Base-by-base conservation (phyloP, 2,113 vertebrate genomes). In the Cyanoderma ruficeps region DNA sequence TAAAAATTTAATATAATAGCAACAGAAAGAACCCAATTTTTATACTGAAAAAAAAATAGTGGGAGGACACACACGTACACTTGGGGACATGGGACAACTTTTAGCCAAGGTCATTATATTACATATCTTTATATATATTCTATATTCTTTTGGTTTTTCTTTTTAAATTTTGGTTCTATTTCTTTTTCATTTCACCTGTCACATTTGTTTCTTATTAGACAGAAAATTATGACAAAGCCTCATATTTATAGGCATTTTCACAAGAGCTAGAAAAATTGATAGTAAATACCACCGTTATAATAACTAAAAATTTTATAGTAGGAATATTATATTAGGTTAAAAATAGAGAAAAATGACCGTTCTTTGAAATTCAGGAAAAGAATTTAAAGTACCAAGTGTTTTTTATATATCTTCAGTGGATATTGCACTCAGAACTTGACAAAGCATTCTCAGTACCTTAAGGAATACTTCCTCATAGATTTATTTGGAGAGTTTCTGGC, bases 31-130 rank as follows among this genome's bases (percentile, higher is more conserved):
- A 39, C 4, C 2, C 7, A 11, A 7, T 39, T 56, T 21, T 52
- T 9, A 35, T 46, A 27, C 13, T 10, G 1, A 52, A 30, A 39
- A 33, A 11, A 2, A 83, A 74, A 52, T 22, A 37, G 0, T 0
- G 1, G 3, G 1, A 4, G 2, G 4, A 23, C 28, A 39, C 4
- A 39, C 7, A 31, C 2, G 21, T 8, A 12, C 10, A 42, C 35
- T 28, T 20, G 17, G 8, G 9, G 31, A 31, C 33, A 30, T 6
- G 17, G 23, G 20, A 18, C 6, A 39, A 15, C 13, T 82, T 85
- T 39, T 30, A 69, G 10, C 13, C 23, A 14, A 22, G 13, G 21
- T 74, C 49, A 42, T 72, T 81, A 41, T 23, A 53, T 67, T 75
- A 20, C 4, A 21, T 64, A 30, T 55, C 10, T 79, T 63, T 25